Evolutionary conservation across 2,888 invertebrate genomes (phyloP), one percentile per base, ranked within the genome.

Genomic region (Nemotelus pantherinus): DNA sequence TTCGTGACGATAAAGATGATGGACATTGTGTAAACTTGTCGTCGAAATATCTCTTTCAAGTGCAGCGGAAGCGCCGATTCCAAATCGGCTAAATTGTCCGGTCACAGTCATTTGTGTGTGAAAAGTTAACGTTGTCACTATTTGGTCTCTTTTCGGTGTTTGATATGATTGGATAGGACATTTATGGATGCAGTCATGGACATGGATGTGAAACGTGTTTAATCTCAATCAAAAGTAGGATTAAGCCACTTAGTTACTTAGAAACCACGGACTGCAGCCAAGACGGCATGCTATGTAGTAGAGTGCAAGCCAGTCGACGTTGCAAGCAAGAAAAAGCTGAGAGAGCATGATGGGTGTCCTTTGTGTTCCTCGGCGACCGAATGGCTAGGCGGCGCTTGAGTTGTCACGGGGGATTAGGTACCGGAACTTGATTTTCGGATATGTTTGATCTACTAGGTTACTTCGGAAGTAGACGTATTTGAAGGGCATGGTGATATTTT

Each of bases 361-460:
- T 25, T 25, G 25, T 25, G 25, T 25, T 25, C 5, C 5, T 50
- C 9, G 50, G 50, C 50, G 50, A 50, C 50, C 6, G 50, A 9
- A 50, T 50, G 50, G 50, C 50, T 50, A 50, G 9, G 50, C 50
- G 50, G 50, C 50, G 50, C 50, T 50, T 50, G 5, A 50, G 5
- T 63, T 63, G 4, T 41, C 63, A 63, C 39, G 43, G 6, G 10
- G 63, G 39, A 43, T 43, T 41, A 63, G 43, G 43, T 63, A 41
- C 63, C 63, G 63, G 63, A 63, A 63, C 9, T 41, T 41, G 25
- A 25, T 25, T 25, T 25, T 25, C 25, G 25, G 25, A 25, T 25
- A 63, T 63, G 39, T 63, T 43, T 63, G 63, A 63, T 63, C 63
- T 63, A 41, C 9, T 41, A 63, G 39, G 39, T 63, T 43, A 63